These are phyloP conservation scores for Alauda arvensis DNA, from an alignment of 2,797 vertebrate species.

Conservation along the genomic window DNA sequence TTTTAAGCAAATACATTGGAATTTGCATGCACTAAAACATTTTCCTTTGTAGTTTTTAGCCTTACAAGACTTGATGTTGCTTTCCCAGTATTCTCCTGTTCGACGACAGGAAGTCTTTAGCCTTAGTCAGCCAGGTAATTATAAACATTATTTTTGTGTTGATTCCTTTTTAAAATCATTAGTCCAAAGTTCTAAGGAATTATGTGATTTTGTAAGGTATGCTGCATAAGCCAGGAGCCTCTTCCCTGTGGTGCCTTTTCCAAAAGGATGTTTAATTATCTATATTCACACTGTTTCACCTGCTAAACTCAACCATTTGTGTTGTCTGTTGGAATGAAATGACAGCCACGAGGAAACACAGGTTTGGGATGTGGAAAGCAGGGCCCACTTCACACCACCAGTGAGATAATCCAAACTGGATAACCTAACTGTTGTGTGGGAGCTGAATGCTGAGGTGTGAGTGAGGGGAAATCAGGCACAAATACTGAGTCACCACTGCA, in stretches of 20 bases:
- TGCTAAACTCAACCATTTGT: not conserved
- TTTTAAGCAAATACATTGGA: not conserved
- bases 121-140: conserved; percentile 94
- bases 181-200: not conserved
- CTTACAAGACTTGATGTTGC: conserved; percentile 90
- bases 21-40: not conserved
- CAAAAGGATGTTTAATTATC: not conserved
- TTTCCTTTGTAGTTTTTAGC: conserved; percentile 84
- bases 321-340: not conserved
- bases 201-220: not conserved
- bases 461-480: not conserved
- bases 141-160: not conserved
- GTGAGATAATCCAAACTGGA: not conserved
- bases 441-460: not conserved
- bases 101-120: conserved; percentile 91
- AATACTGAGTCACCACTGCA: not conserved
- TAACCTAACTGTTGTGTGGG: not conserved
- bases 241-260: not conserved
- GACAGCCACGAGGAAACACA: not conserved
- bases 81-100: conserved; percentile 88
- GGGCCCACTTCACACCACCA: not conserved
- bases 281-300: not conserved
- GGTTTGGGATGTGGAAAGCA: not conserved
- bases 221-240: not conserved
- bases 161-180: not conserved